Conservation (phyloP, 2,797 vertebrate species). For the Gobionotothen gibberifrons region DNA sequence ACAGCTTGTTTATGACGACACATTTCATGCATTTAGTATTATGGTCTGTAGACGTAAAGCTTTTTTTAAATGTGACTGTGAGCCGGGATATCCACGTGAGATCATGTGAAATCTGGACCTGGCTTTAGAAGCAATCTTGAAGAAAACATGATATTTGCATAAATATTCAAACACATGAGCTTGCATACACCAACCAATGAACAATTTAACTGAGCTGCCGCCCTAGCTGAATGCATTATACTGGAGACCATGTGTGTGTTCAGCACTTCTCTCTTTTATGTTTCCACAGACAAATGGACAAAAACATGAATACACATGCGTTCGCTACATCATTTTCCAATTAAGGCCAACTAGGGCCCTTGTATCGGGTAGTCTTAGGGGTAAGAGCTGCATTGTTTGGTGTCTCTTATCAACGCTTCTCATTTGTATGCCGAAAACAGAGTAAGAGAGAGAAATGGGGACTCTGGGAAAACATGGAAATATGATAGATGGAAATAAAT, state of each 20-base stretch:
- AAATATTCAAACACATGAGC: constrained; percentile 59
- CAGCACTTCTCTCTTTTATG: neutral
- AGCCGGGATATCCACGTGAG: constrained; percentile 29
- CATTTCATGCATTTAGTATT: constrained; percentile 41
- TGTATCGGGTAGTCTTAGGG: constrained; percentile 26
- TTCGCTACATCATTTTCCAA: constrained; percentile 44
- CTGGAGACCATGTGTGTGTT: constrained; percentile 29
- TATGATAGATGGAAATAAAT: no score
- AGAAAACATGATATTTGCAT: constrained; percentile 57
- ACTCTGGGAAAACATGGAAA: no score
- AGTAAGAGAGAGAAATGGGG: constrained; percentile 8
- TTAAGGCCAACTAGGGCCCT: constrained; percentile 56
- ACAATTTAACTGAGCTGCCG: constrained; percentile 19
- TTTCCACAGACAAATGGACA: constrained; percentile 11
- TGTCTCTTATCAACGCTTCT: constrained; percentile 39
- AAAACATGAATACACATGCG: neutral
- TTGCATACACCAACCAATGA: constrained; percentile 33
- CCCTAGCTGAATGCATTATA: constrained; percentile 46
- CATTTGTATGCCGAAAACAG: constrained; percentile 48
- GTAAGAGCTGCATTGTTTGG: constrained; percentile 9
- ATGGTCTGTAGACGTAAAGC: constrained; percentile 3
- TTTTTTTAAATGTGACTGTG: constrained; percentile 15
- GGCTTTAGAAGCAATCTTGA: constrained; percentile 45
- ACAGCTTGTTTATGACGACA: constrained; percentile 53
- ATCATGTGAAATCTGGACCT: constrained; percentile 44